Percentiles rank a stretch among this genome's conserved stretches.
Evolutionary conservation across 2,888 invertebrate species (phyloP).

Genomic region (Brachyptera putata): DNA sequence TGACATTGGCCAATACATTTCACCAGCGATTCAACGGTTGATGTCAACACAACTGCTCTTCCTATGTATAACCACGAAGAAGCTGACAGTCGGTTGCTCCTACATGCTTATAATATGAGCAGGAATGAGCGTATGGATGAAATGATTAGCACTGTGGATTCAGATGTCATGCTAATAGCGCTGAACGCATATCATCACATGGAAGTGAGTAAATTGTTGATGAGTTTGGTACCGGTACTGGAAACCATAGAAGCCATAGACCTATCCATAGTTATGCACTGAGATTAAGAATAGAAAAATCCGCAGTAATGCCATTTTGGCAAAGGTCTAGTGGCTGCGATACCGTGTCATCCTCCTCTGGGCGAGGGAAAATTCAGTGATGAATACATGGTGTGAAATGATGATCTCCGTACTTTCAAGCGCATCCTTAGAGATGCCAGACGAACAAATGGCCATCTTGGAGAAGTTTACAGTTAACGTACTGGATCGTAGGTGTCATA

Average conservation of each 20-base stretch:
- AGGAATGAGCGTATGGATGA: neutral
- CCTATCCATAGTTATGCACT: neutral
- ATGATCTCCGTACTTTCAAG: neutral
- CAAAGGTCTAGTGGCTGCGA: neutral
- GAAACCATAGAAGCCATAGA: neutral
- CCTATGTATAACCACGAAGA: constrained; percentile 5
- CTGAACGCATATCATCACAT: neutral
- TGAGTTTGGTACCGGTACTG: neutral
- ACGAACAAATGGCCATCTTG: neutral
- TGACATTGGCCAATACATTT: neutral
- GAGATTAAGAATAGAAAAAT: neutral
- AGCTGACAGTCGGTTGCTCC: too few species aligned
- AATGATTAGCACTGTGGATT: neutral
- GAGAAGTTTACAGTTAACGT: neutral
- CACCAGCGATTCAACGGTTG: neutral
- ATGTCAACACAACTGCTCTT: neutral
- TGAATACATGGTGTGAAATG: neutral
- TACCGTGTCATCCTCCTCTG: neutral
- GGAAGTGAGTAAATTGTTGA: neutral
- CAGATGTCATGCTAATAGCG: neutral
- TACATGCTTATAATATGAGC: too few species aligned
- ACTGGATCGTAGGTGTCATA: neutral
- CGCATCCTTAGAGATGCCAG: neutral
- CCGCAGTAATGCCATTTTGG: neutral
- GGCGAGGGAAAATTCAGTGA: neutral